phyloP scores from a whole-genome alignment of 2,888 invertebrate species.

The Graphium colonna region DNA sequence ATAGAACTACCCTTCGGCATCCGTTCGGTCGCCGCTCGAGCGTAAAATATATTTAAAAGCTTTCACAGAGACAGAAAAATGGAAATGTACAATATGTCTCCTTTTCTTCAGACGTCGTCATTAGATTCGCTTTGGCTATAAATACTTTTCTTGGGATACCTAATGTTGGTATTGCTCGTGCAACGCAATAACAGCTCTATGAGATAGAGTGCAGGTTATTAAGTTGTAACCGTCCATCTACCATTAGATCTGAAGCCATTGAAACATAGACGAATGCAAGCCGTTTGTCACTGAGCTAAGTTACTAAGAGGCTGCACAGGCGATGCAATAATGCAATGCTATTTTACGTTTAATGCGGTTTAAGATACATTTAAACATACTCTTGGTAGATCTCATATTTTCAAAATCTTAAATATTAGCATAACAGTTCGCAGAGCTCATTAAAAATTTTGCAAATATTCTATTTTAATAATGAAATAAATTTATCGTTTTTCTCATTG shows the following conservation, averaged over 20 bases:
- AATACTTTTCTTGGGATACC: constrained; percentile 12
- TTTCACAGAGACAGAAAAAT: constrained; percentile 42
- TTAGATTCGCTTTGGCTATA: constrained; percentile 45
- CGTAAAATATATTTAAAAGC: constrained; percentile 52
- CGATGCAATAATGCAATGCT: constrained; percentile 11
- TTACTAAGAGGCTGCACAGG: constrained; percentile 25
- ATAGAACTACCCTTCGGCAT: constrained; percentile 39
- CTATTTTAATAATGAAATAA: too few relatives aligned
- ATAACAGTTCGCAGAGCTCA: too few relatives aligned
- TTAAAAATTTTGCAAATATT: too few relatives aligned
- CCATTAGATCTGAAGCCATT: constrained; percentile 57
- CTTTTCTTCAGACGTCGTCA: constrained; percentile 35
- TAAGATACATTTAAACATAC: too few relatives aligned
- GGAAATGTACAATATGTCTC: constrained; percentile 35
- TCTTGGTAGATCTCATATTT: too few relatives aligned
- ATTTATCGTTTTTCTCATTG: too few relatives aligned
- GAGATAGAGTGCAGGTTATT: constrained; percentile 45
- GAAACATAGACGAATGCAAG: constrained; percentile 62
- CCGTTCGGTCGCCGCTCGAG: constrained; percentile 31
- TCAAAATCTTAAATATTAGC: too few relatives aligned
- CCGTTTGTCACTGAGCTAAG: constrained; percentile 47
- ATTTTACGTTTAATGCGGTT: constrained; percentile 2
- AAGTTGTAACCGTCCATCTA: constrained; percentile 65
- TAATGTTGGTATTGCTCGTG: constrained; percentile 25
- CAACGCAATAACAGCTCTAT: constrained; percentile 1